These are phyloP conservation scores for Bradypus variegatus DNA, from an alignment of 2,797 vertebrate species.

Conservation along the genomic window DNA sequence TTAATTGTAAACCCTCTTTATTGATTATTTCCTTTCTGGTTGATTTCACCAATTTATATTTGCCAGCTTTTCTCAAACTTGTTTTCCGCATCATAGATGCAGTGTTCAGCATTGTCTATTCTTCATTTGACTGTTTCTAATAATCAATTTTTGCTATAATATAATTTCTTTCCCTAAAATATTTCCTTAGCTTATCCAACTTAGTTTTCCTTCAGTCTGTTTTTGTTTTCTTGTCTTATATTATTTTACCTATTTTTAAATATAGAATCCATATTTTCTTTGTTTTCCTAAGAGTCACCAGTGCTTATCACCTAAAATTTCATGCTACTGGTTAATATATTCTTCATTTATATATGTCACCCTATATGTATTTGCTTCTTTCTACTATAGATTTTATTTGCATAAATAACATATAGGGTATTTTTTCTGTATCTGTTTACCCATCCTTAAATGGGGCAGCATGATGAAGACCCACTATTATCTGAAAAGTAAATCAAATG, in stretches of 20 bases:
- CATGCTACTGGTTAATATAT: not conserved
- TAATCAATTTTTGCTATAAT: not conserved
- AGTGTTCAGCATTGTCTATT: not conserved
- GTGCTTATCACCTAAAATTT: constrained; percentile 4
- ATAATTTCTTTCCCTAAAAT: constrained; percentile 10
- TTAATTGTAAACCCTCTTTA: not conserved
- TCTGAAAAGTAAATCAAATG: not conserved
- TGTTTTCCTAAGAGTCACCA: not conserved
- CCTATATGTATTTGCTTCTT: not conserved
- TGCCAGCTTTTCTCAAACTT: not conserved
- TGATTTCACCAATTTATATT: not conserved
- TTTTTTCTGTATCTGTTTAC: not conserved
- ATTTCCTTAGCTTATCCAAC: not conserved
- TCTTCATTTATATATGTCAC: not conserved
- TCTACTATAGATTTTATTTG: not conserved
- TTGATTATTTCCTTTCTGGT: not conserved
- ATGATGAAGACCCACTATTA: not conserved
- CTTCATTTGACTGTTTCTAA: constrained; percentile 24
- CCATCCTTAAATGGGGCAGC: not conserved
- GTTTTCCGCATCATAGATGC: not conserved
- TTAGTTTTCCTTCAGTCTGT: not conserved
- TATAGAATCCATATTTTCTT: not conserved
- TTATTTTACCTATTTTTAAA: not conserved
- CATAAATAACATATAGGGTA: not conserved
- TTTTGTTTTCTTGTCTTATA: not conserved